Evolutionary conservation across 1,140 invertebrate genomes (phyloP).

Genomic region (Halesus radiatus): DNA sequence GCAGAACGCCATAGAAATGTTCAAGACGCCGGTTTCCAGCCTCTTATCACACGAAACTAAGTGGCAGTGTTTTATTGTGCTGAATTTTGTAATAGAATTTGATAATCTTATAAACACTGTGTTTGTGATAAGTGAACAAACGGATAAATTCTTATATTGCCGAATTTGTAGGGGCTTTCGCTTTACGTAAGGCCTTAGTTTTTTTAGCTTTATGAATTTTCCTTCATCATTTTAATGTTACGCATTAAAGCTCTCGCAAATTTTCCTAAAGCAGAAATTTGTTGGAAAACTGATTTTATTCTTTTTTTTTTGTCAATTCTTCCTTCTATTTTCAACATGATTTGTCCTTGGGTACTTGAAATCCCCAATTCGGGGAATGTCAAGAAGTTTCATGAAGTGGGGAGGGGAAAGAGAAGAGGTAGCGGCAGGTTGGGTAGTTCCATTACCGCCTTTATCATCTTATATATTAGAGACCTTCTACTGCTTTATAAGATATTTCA

Average conservation of each 20-base stretch:
- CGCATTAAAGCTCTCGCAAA: neutral
- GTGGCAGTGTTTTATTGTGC: slow-evolving; percentile 8
- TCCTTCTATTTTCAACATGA: too few species aligned
- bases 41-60: slow-evolving; percentile 19
- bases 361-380: too few species aligned
- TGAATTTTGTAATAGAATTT: slow-evolving; percentile 2
- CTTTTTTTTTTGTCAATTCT: too few species aligned
- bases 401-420: too few species aligned
- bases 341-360: too few species aligned
- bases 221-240: neutral
- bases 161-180: neutral
- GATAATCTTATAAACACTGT: slow-evolving; percentile 18
- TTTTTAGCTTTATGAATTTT: neutral
- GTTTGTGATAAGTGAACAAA: neutral
- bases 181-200: neutral
- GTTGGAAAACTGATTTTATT: too few species aligned
- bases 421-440: too few species aligned
- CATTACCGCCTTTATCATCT: too few species aligned
- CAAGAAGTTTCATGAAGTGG: too few species aligned
- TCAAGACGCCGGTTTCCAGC: neutral
- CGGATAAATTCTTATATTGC: neutral
- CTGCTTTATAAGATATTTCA: too few species aligned
- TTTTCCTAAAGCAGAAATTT: neutral
- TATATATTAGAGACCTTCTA: too few species aligned
- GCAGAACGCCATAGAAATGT: neutral